Evolutionary conservation across 2,113 vertebrate genomes (phyloP).

Genomic region (Hippocampus mohnikei): DNA sequence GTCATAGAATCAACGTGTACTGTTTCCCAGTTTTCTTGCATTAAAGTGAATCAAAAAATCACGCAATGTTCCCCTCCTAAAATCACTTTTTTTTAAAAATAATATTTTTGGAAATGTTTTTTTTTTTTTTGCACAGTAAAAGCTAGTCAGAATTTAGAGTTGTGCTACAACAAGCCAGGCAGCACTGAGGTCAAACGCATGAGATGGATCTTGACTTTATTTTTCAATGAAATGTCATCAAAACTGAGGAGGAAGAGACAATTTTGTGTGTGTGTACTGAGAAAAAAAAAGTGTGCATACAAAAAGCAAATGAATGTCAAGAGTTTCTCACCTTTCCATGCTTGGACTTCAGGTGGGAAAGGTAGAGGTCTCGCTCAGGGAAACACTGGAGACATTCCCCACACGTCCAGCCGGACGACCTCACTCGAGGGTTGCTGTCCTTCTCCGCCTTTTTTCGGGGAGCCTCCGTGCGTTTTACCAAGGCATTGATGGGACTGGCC

Average conservation of each 20-base stretch:
- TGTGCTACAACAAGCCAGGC: too few species aligned
- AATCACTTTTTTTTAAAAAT: too few species aligned
- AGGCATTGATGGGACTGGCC: constrained; percentile 29
- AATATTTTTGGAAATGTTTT: too few species aligned
- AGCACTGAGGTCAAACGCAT: too few species aligned
- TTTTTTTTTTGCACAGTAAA: too few species aligned
- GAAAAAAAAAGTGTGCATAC: background rate
- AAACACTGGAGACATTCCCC: constrained; percentile 87
- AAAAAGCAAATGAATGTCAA: background rate
- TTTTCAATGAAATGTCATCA: too few species aligned
- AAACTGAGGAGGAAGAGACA: background rate
- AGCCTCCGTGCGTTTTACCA: constrained; percentile 40
- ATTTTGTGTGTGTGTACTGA: background rate
- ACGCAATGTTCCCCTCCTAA: background rate
- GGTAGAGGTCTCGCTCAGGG: constrained; percentile 84
- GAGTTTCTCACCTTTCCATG: constrained; percentile 81
- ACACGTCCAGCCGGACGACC: constrained; percentile 84
- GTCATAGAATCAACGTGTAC: too few species aligned
- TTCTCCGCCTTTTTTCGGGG: constrained; percentile 57
- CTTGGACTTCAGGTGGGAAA: constrained; percentile 87
- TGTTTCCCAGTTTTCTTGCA: background rate
- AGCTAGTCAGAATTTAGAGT: too few species aligned
- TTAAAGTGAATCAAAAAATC: background rate
- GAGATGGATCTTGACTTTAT: too few species aligned
- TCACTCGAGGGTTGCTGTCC: constrained; percentile 67